phyloP scores from a whole-genome alignment of 2,797 vertebrate genomes.

The Sarcoramphus papa region DNA sequence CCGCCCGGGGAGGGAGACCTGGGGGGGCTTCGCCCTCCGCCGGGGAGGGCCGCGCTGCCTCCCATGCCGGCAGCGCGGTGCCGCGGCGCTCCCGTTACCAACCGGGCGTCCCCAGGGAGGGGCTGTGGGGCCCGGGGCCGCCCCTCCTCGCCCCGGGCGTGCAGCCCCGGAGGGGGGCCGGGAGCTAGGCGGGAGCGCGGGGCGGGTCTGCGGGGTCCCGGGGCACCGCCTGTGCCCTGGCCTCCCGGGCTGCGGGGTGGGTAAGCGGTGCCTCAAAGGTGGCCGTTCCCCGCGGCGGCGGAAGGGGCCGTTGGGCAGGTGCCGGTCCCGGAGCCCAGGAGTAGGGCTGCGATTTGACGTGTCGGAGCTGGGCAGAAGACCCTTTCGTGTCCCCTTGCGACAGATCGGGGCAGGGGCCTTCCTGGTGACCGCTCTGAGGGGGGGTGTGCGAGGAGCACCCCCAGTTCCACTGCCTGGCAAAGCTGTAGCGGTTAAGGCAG shows the following conservation, averaged over 20 bases:
- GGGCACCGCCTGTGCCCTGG: neutral
- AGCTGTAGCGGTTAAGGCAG: neutral
- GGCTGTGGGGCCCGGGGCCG: too few species aligned
- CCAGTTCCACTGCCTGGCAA: accelerated
- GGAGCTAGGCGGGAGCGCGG: too few species aligned
- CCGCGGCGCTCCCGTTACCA: neutral
- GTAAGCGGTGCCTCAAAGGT: neutral
- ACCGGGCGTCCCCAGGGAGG: too few species aligned
- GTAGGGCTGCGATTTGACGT: neutral
- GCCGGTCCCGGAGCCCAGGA: neutral
- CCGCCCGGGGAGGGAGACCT: too few species aligned
- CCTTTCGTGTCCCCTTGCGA: neutral
- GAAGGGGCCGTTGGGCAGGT: too few species aligned
- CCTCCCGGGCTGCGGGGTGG: too few species aligned
- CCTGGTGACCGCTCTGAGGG: neutral
- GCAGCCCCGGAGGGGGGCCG: too few species aligned
- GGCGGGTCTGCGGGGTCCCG: too few species aligned
- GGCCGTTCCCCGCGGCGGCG: neutral
- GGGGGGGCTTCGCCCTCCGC: neutral
- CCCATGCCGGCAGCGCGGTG: neutral
- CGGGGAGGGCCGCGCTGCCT: too few species aligned
- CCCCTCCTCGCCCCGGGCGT: neutral
- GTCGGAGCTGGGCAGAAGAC: accelerated
- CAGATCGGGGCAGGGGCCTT: too few species aligned
- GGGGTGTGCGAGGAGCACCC: neutral